phyloP scores from a whole-genome alignment of 2,113 vertebrate species.

The Poeciliopsis turrubarensis region DNA sequence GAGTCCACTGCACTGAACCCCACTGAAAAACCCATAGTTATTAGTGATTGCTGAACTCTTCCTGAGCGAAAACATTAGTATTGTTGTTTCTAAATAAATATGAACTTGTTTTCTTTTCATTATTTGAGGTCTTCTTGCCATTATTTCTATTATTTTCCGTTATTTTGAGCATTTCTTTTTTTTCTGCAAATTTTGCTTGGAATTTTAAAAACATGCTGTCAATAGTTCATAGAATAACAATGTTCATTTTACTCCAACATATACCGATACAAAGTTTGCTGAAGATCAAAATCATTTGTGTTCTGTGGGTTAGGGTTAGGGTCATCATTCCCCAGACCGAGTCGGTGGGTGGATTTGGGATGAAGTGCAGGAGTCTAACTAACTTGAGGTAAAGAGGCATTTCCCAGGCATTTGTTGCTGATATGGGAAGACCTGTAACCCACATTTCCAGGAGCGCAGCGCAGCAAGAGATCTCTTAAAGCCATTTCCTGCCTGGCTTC shows the following conservation, averaged over 20 bases:
- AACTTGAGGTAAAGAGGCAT: constrained; percentile 33
- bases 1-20: too few relatives aligned
- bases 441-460: constrained; percentile 47
- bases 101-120: too few relatives aligned
- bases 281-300: constrained; percentile 28
- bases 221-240: too few relatives aligned
- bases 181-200: too few relatives aligned
- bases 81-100: too few relatives aligned
- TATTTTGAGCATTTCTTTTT: too few relatives aligned
- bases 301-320: constrained; percentile 1
- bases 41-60: too few relatives aligned
- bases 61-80: too few relatives aligned
- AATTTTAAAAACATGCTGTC: too few relatives aligned
- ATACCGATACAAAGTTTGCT: constrained; percentile 45
- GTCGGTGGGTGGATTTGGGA: constrained; percentile 6
- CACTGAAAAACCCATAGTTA: too few relatives aligned
- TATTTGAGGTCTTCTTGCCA: too few relatives aligned
- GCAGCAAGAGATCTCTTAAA: constrained; percentile 60
- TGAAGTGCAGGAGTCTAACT: constrained; percentile 30
- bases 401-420: constrained; percentile 35
- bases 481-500: constrained; percentile 68
- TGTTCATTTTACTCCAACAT: constrained; percentile 17
- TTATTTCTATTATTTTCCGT: too few relatives aligned
- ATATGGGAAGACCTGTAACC: constrained; percentile 46
- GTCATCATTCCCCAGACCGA: neutral